Conservation (phyloP, 2,113 vertebrate species). For the Nymphicus hollandicus region DNA sequence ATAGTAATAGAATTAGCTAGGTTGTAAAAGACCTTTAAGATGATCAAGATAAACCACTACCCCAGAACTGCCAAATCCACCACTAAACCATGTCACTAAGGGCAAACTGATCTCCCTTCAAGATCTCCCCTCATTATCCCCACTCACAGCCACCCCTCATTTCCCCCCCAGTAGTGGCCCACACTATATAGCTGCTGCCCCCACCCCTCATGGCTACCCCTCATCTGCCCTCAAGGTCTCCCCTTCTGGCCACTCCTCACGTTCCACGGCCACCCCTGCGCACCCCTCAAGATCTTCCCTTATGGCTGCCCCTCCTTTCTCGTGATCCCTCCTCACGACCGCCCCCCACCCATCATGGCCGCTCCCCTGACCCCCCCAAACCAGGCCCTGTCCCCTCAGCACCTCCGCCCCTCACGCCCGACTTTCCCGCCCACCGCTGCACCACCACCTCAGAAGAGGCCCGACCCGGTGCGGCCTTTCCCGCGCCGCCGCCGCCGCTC, state of each 20-base stretch:
- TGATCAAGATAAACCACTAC: neutral
- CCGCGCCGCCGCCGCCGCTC: neutral
- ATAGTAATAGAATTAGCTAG: neutral
- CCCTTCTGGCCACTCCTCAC: too few relatives aligned
- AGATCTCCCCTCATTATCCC: neutral
- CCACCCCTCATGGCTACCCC: neutral
- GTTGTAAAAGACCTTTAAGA: neutral
- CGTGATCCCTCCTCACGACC: too few relatives aligned
- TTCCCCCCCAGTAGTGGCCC: neutral
- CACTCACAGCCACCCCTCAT: neutral
- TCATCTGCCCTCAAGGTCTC: too few relatives aligned
- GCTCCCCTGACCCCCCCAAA: neutral
- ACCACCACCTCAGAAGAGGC: neutral
- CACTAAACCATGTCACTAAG: neutral
- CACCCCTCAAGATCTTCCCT: too few relatives aligned
- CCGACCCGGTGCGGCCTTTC: neutral
- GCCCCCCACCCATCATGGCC: too few relatives aligned
- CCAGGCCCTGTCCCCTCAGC: neutral
- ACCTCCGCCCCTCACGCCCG: neutral
- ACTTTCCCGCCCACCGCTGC: neutral
- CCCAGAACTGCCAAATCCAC: neutral
- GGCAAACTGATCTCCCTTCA: neutral
- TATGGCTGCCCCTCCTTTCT: too few relatives aligned
- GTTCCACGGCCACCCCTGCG: too few relatives aligned
- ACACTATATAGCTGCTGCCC: neutral